Evolutionary conservation across 1,140 invertebrate species (phyloP), one percentile per base, ranked within the genome.

Genomic region (Sitophilus oryzae): DNA sequence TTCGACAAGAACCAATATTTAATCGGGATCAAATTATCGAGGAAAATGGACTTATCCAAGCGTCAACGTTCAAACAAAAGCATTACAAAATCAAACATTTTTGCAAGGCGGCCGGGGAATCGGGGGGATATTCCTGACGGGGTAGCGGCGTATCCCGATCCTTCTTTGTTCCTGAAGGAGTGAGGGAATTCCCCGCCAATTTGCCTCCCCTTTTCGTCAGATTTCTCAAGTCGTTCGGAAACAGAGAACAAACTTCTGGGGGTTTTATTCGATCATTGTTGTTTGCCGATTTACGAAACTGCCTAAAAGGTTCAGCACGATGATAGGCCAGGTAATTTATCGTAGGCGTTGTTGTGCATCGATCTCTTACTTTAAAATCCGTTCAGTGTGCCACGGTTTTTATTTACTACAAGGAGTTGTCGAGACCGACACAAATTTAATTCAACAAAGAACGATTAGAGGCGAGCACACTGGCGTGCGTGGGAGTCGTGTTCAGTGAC

Each of bases 61-160:
- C 50, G 18, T 52, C 25, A 20, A 35, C 50, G 44, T 40, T 52
- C 40, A 52, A 52, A 52, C 50, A 52, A 52, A 52, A 19, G 50
- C 40, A 52, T 52, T 52, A 52, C 22, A 30, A 52, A 52, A 52
- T 52, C 50, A 52, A 52, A 52, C 50, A 52, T 52, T 52, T 52
- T 52, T 52, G 40, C 37, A 41, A 3, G 37, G n/a, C 20, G 37
- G 50, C 25, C 21, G 21, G n/a, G 2, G n/a, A 2, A 15, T 15
- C 14, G 36, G n/a, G 14, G 14, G 36, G 36, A 14, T 16, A 38
- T 6, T 16, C n/a, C 36, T n/a, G 14, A 16, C 36, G 18, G 18
- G 36, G 18, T 21, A 4, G 30, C 25, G 35, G 6, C 48, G 15
- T 40, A 25, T 51, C 42, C 37, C 22, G 21, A 6, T 22, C 15